Evolutionary conservation across 2,797 vertebrate genomes (phyloP).

Genomic region (Catharus ustulatus): DNA sequence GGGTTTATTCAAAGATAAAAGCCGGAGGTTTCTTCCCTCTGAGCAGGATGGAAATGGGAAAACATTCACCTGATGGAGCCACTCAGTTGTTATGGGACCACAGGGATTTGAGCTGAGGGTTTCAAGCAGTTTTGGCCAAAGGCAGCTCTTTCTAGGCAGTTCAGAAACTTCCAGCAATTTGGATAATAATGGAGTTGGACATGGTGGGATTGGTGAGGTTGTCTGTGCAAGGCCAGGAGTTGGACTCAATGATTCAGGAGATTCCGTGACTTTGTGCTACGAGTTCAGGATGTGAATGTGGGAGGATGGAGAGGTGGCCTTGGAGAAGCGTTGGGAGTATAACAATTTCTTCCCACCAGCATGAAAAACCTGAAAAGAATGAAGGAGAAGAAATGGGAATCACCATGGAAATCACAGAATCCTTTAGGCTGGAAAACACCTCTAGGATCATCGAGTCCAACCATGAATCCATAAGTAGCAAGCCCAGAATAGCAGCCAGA

Average conservation of each 20-base stretch:
- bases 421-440: neutral
- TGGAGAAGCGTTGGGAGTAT: neutral
- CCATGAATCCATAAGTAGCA: neutral
- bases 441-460: fast-evolving
- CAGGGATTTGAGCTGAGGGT: neutral
- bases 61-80: neutral
- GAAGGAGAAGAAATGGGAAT: neutral
- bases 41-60: neutral
- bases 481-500: neutral
- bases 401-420: neutral
- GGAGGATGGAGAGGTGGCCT: fast-evolving
- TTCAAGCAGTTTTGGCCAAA: neutral
- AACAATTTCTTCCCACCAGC: neutral
- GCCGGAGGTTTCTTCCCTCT: neutral
- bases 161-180: neutral
- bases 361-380: neutral
- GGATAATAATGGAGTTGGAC: neutral
- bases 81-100: neutral
- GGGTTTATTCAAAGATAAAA: slow-evolving; percentile 1
- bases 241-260: neutral
- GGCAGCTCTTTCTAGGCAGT: neutral
- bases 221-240: neutral
- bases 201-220: neutral
- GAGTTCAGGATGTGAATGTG: fast-evolving
- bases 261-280: fast-evolving